These are phyloP conservation scores for Zosterops pallidus DNA, from an alignment of 2,113 vertebrate species.

Conservation along the genomic window DNA sequence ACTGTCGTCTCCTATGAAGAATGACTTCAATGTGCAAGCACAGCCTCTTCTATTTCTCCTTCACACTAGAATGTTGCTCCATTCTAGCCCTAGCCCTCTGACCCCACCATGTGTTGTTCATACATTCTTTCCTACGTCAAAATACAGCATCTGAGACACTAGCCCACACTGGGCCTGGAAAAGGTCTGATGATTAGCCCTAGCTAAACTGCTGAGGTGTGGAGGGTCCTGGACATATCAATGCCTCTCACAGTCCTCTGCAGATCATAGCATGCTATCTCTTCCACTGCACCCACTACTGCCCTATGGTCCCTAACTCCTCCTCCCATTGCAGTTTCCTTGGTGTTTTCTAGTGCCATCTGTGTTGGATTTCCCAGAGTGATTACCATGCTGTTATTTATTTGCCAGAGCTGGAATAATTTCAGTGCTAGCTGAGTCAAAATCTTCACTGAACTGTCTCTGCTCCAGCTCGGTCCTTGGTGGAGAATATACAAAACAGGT, in stretches of 20 bases:
- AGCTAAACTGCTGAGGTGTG: not conserved
- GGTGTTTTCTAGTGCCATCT: not conserved
- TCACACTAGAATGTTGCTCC: rapidly evolving
- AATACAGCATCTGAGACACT: not conserved
- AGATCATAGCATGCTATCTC: rapidly evolving
- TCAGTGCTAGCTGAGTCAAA: not conserved
- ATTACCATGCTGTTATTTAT: not conserved
- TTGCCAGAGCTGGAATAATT: not conserved
- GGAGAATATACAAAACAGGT: not conserved
- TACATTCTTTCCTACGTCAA: rapidly evolving
- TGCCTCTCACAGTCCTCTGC: not conserved
- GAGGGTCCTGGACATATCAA: not conserved
- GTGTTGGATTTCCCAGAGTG: not conserved
- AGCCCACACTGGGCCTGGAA: rapidly evolving
- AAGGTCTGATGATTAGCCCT: not conserved
- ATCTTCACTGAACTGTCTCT: not conserved
- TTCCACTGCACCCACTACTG: rapidly evolving
- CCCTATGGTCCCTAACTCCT: rapidly evolving
- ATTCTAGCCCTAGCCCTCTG: not conserved
- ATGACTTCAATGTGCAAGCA: not conserved
- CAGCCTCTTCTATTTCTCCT: not conserved
- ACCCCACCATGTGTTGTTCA: rapidly evolving
- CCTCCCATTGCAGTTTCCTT: not conserved
- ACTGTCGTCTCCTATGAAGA: not conserved
- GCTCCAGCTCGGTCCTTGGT: rapidly evolving